Conservation (phyloP, 2,888 invertebrate species). For the Rhagophthalmus giganteus region DNA sequence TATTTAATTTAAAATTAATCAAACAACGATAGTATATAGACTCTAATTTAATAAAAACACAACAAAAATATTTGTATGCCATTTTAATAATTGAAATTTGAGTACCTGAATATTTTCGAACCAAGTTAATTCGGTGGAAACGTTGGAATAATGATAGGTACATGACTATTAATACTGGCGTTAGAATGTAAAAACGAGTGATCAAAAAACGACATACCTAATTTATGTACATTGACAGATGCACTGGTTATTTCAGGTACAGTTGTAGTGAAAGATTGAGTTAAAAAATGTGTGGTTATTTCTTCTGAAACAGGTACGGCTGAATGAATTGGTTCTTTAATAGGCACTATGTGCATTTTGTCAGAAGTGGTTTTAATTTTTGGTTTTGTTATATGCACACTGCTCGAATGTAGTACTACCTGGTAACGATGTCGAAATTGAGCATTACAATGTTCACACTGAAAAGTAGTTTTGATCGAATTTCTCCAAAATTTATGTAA, state of each 20-base stretch:
- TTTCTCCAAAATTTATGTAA: constrained; percentile 61
- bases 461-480: constrained; percentile 48
- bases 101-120: no score
- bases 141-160: constrained; percentile 55
- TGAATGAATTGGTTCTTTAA: constrained; percentile 42
- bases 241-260: constrained; percentile 50
- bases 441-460: constrained; percentile 57
- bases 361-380: constrained; percentile 33
- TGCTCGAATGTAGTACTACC: constrained; percentile 56
- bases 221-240: constrained; percentile 51
- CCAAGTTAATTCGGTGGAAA: constrained; percentile 52
- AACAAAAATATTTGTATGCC: no score
- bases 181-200: constrained; percentile 53
- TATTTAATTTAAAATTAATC: no score
- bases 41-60: no score
- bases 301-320: constrained; percentile 47
- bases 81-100: no score
- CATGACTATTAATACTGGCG: constrained; percentile 51
- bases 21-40: no score
- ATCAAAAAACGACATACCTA: constrained; percentile 55
- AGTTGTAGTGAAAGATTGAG: constrained; percentile 40
- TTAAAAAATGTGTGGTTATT: constrained; percentile 43
- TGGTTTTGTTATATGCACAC: constrained; percentile 48
- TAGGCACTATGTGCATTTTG: constrained; percentile 44
- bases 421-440: constrained; percentile 57